Conservation (phyloP, 2,113 vertebrate genomes). For the Gadus chalcogrammus region DNA sequence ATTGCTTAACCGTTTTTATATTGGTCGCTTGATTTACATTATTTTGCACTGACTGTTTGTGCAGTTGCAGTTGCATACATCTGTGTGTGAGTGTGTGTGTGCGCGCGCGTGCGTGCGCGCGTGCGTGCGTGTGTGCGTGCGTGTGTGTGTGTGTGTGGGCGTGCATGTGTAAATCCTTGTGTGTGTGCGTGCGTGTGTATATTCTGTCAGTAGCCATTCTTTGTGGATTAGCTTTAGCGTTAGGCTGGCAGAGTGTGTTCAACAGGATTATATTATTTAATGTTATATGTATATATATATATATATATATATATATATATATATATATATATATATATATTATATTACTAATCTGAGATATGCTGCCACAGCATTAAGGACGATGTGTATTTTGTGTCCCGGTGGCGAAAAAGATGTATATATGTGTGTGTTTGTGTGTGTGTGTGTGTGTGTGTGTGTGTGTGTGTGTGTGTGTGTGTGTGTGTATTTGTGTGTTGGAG, state of each 20-base stretch:
- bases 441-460: too few relatives aligned
- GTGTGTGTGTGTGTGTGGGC: slow-evolving; percentile 7
- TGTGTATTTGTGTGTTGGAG: too few relatives aligned
- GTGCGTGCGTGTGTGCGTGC: slow-evolving; percentile 1
- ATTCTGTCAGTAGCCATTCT: slow-evolving; percentile 47
- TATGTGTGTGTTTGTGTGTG: too few relatives aligned
- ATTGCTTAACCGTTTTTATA: too few relatives aligned
- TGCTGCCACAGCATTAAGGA: slow-evolving; percentile 14
- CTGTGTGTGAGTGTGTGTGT: slow-evolving; percentile 3
- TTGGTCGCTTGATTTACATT: too few relatives aligned
- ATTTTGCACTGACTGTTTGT: neutral
- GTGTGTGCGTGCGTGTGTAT: slow-evolving; percentile 20
- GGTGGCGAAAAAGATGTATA: neutral
- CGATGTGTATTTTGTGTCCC: slow-evolving; percentile 1
- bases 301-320: too few relatives aligned
- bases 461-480: too few relatives aligned
- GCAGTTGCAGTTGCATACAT: neutral
- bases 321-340: too few relatives aligned
- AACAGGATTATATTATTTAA: slow-evolving; percentile 55
- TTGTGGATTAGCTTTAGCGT: slow-evolving; percentile 52
- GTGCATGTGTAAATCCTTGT: neutral
- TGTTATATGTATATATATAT: too few relatives aligned
- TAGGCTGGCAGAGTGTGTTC: slow-evolving; percentile 49
- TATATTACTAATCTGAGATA: slow-evolving; percentile 55
- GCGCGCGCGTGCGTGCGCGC: neutral